Conservation (phyloP, 2,888 invertebrate species). For the Thalpophila matura region DNA sequence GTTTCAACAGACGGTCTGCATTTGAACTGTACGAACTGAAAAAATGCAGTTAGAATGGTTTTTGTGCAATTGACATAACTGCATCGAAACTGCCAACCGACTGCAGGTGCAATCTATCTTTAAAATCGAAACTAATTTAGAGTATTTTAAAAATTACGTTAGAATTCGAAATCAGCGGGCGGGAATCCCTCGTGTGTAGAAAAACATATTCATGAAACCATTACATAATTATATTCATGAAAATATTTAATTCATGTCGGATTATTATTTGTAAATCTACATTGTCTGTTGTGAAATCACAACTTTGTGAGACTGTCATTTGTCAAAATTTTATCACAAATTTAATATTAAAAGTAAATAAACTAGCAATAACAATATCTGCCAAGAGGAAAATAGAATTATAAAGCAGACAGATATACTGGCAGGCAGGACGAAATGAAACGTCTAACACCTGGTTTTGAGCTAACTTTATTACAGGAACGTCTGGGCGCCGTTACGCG, state of each 20-base stretch:
- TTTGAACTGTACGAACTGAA: too few species aligned
- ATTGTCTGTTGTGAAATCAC: background rate
- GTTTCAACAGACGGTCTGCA: too few species aligned
- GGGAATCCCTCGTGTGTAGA: too few species aligned
- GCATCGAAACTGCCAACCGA: too few species aligned
- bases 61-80: too few species aligned
- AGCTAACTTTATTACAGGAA: conserved; percentile 76
- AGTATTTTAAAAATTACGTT: too few species aligned
- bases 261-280: background rate
- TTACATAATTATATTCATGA: background rate
- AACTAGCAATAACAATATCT: conserved; percentile 6
- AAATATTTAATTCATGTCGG: background rate
- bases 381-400: conserved; percentile 32
- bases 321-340: conserved; percentile 17
- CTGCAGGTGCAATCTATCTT: too few species aligned
- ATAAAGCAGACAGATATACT: conserved; percentile 28
- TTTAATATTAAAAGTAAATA: conserved; percentile 16
- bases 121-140: too few species aligned
- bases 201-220: too few species aligned
- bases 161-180: too few species aligned
- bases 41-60: too few species aligned
- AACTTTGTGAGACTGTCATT: background rate
- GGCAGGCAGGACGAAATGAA: conserved; percentile 67
- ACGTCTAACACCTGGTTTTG: conserved; percentile 73
- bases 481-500: conserved; percentile 64